These are phyloP conservation scores for Rhynchotus rufescens DNA, from an alignment of 2,797 vertebrate species.

Conservation along the genomic window DNA sequence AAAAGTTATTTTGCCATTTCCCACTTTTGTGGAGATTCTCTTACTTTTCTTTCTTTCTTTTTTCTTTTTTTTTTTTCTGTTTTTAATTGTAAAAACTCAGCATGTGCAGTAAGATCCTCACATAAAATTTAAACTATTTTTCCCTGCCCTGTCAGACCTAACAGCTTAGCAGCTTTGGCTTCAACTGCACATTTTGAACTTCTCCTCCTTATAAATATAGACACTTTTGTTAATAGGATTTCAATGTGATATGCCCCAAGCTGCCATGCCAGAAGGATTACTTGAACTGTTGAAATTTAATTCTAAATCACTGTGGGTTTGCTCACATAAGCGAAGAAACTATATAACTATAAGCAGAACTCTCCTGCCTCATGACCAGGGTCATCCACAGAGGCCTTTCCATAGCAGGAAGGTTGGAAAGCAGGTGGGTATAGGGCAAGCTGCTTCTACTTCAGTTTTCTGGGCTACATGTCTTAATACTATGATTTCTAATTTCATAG, in stretches of 20 bases:
- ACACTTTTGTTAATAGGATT: slow-evolving; percentile 23
- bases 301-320: slow-evolving; percentile 18
- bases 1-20: neutral
- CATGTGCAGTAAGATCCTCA: neutral
- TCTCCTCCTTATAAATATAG: slow-evolving; percentile 6
- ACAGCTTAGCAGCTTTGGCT: slow-evolving; percentile 27
- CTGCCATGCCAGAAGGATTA: slow-evolving; percentile 18
- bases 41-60: neutral
- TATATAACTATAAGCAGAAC: too few relatives aligned
- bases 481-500: neutral
- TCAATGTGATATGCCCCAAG: neutral
- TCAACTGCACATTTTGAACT: neutral
- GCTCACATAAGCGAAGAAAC: neutral
- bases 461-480: neutral
- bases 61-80: neutral
- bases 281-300: slow-evolving; percentile 27
- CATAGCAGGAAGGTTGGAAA: neutral
- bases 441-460: neutral
- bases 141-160: neutral
- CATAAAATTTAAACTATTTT: neutral
- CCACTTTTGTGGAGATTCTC: neutral
- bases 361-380: neutral
- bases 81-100: neutral
- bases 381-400: neutral
- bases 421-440: neutral